Base-by-base conservation (phyloP, 1,140 invertebrate species). In the Anastrepha obliqua region DNA sequence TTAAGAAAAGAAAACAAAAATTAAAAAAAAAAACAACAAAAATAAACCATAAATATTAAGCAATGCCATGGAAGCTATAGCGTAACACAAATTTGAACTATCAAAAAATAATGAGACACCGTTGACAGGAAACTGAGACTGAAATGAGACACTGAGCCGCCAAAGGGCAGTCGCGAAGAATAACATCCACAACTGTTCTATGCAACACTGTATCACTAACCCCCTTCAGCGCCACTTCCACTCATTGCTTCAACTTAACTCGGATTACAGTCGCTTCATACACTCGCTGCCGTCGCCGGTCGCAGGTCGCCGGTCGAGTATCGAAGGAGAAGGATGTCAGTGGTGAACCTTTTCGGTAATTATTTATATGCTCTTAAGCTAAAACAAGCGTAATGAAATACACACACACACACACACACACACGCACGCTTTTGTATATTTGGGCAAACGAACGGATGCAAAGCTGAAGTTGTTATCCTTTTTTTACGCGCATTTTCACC, bases 401-500 rank as follows among this genome's bases (percentile, higher is more conserved):
- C 74, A 42, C 67, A 59, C 74, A 42, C 67, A 74, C 67, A 74
- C 1, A 42, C 39, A 74, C 67, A 74, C 17, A 7, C 42, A 47
- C 42, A 67, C 15, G 51, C 42, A 7, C 2, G 1, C 11, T 17
- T 42, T 11, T 44, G 15, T 13, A 17, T 39, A 74, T 13, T 44
- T 47, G 6, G 67, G 20, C 58, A 60, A 39, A 42, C 47, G 81
- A 20, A 85, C n/a, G 81, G 51, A 85, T 86, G 60, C 42, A 44
- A 20, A 86, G 85, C 58, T 78, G 81, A 64, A 58, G 58, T 67
- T 88, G 85, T 86, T 86, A 88, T 88, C 85, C 85, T 29, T 86
- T 88, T 86, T 88, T 88, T 88, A 88, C 55, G 87, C 85, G 85
- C 67, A 86, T 86, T 86, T 85, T 62, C 85, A 74, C 64, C 65